phyloP scores from a whole-genome alignment of 1,140 invertebrate species.

The Lycorma delicatula region DNA sequence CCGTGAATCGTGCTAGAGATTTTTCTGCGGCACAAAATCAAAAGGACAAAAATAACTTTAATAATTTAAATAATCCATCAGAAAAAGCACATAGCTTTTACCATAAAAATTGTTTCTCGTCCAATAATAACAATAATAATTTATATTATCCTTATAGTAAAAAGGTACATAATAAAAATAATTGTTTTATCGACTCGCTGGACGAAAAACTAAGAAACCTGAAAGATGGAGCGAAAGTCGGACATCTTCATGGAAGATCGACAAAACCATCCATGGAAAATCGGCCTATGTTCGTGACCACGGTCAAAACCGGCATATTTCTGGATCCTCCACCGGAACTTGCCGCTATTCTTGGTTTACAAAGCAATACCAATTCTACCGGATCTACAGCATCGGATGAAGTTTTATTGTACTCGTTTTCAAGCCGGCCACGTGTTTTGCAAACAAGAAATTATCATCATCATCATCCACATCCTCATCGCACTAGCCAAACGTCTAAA shows the following conservation, averaged over 20 bases:
- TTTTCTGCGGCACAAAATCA: too few species aligned
- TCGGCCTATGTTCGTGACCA: conserved; percentile 54
- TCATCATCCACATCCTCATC: too few species aligned
- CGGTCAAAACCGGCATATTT: conserved; percentile 66
- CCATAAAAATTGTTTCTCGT: conserved; percentile 11
- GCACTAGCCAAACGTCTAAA: too few species aligned
- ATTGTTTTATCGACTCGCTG: conserved; percentile 48
- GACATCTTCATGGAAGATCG: not conserved
- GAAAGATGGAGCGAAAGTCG: conserved; percentile 37
- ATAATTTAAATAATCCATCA: not conserved
- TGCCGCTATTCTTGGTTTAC: conserved; percentile 51
- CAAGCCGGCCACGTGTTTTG: conserved; percentile 47
- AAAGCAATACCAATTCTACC: conserved; percentile 35
- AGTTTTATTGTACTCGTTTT: conserved; percentile 47
- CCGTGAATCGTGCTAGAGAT: too few species aligned
- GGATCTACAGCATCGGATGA: conserved; percentile 31
- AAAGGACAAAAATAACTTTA: not conserved
- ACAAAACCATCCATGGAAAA: conserved; percentile 13
- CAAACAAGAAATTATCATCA: too few species aligned
- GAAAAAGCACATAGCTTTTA: conserved; percentile 31
- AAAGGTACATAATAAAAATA: conserved; percentile 8
- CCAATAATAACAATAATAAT: conserved; percentile 4
- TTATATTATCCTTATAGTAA: not conserved
- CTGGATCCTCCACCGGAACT: conserved; percentile 64
- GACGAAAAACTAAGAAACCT: conserved; percentile 53